Evolutionary conservation across 2,797 vertebrate species (phyloP), one percentile per base, ranked within the genome.

Genomic region (Hylomyscus alleni): DNA sequence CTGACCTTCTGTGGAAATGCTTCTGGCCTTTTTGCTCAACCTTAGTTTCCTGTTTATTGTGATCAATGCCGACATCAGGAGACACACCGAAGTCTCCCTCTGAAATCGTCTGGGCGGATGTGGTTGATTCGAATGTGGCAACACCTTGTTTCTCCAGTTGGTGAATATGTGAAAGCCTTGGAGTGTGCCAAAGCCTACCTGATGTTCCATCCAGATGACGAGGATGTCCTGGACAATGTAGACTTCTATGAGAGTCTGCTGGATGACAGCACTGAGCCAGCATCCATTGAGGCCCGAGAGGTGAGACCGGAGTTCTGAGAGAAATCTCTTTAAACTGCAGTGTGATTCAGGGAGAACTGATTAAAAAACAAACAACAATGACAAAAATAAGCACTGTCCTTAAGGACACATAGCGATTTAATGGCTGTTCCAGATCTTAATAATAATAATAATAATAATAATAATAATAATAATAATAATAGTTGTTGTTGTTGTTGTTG

Each of bases 141-240:
- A 37, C 22, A 26, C 60, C 92, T 95, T 94, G 40, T 91, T 96
- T 72, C 91, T 89, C 97, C 97, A 99, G 99, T 98, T 3, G 98
- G 98, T 40, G 97, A 98, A 91, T 98, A 99, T 0, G 67, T 98
- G 82, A 99, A 99, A 97, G 99, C 99, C 0, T 96, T 99, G 96
- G 98, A 99, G 97, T 99, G 99, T 58, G 99, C 99, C 80, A 98
- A 98, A 96, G 98, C 99, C 81, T 99, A 99, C 97, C 99, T 99
- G 84, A 98, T 99, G 1, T 99, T 99, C 98, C 99, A 99, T 47
- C 98, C 99, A 0, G 99, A 98, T 0, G 99, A 99, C 0, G 99
- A 99, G 96, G 99, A 99, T 89, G 99, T 99, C 98, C 98, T 98
- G 4, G 99, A 99, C 69, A 99, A 99, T 0, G 98, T 98, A 80